Evolutionary conservation across 1,140 invertebrate species (phyloP).

Genomic region (Dysdera silvatica): DNA sequence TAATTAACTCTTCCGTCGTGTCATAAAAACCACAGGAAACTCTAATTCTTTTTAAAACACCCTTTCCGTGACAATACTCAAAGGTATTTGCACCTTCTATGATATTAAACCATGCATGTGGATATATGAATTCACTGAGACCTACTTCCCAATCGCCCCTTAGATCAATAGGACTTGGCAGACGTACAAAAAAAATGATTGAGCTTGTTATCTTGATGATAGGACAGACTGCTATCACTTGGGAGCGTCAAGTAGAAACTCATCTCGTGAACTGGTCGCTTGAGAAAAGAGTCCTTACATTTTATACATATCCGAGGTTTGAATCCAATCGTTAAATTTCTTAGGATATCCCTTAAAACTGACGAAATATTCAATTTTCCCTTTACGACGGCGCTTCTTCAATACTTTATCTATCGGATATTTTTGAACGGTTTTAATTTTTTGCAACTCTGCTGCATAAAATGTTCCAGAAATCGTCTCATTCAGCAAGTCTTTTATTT

Average conservation of each 20-base stretch:
- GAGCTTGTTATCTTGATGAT: not conserved
- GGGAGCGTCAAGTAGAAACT: conserved; percentile 2
- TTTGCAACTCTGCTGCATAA: conserved; percentile 23
- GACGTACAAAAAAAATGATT: not conserved
- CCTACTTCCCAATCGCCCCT: not conserved
- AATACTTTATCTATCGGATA: not conserved
- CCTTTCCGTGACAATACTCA: not conserved
- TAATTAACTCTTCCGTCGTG: too few species aligned
- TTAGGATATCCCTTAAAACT: not conserved
- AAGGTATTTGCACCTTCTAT: not conserved
- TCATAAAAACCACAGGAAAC: too few species aligned
- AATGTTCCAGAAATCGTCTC: conserved; percentile 19
- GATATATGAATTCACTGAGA: conserved; percentile 3
- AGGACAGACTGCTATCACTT: not conserved
- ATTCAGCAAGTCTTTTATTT: conserved; percentile 4
- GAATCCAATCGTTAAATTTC: not conserved
- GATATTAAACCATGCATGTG: not conserved
- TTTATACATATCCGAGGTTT: not conserved
- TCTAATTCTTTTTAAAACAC: not conserved
- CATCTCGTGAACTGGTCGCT: not conserved
- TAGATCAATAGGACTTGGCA: not conserved
- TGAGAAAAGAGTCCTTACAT: not conserved
- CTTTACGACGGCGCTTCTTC: not conserved
- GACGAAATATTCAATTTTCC: conserved; percentile 5
- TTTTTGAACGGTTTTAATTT: not conserved